A percentile compares a stretch with the other conserved stretches of the same genome.
Conservation (phyloP, 2,888 invertebrate genomes). For the Gymnoscelis rufifasciata region DNA sequence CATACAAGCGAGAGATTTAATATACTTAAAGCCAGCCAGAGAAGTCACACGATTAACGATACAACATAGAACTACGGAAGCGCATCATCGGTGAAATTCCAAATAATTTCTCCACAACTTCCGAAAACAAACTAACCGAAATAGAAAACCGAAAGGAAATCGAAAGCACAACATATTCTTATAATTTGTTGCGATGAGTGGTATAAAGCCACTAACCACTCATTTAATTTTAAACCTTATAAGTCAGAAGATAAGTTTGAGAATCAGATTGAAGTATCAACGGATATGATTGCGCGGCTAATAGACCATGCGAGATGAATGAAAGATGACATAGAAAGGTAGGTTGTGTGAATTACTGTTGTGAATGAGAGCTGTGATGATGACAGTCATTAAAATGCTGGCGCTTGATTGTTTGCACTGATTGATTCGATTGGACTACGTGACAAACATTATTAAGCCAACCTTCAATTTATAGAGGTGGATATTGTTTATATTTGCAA, state of each 20-base stretch:
- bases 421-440: slow-evolving; percentile 1
- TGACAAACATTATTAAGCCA: not conserved
- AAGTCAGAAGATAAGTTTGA: slow-evolving; percentile 2
- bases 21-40: too few relatives aligned
- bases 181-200: slow-evolving; percentile 46
- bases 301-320: slow-evolving; percentile 24
- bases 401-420: slow-evolving; percentile 2
- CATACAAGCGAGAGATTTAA: too few relatives aligned
- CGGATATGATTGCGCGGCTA: slow-evolving; percentile 22
- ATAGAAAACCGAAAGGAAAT: slow-evolving; percentile 51
- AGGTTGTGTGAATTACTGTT: slow-evolving; percentile 13
- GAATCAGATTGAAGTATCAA: slow-evolving; percentile 2
- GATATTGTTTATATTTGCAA: too few relatives aligned
- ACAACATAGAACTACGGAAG: not conserved
- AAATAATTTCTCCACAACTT: slow-evolving; percentile 11
- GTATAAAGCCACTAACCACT: slow-evolving; percentile 17
- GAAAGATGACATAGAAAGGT: slow-evolving; percentile 24
- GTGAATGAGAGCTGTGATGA: slow-evolving; percentile 14
- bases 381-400: not conserved
- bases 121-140: slow-evolving; percentile 29
- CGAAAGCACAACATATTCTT: slow-evolving; percentile 43
- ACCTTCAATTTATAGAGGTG: not conserved
- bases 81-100: slow-evolving; percentile 1
- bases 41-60: not conserved
- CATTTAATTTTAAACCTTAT: slow-evolving; percentile 7